A percentile compares a stretch with the other conserved stretches of the same genome.
Conservation (phyloP, 2,113 vertebrate genomes). For the Cathartes aura region DNA sequence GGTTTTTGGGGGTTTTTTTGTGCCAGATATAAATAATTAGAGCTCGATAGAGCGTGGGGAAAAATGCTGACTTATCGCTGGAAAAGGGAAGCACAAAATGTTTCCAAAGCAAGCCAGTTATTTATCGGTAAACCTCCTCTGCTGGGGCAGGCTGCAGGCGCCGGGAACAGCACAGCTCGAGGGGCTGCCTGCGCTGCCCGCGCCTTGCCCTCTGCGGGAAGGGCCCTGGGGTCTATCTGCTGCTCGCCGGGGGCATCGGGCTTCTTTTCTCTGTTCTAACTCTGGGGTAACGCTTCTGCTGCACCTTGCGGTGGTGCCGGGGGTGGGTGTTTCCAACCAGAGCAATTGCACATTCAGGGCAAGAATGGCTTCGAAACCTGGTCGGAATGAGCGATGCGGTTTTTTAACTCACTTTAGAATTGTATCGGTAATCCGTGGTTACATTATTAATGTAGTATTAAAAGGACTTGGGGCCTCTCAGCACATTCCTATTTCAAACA, state of each 20-base stretch:
- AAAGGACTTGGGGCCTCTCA: background rate
- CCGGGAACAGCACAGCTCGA: background rate
- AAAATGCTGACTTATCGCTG: background rate
- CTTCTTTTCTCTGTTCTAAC: background rate
- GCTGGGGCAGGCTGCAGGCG: background rate
- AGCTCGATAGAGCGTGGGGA: background rate
- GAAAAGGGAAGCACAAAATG: background rate
- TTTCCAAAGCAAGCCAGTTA: background rate
- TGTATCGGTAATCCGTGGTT: background rate
- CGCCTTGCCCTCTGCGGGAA: background rate
- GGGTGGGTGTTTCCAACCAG: background rate
- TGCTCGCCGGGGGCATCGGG: background rate
- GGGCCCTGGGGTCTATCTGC: background rate
- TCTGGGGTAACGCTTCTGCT: accelerated
- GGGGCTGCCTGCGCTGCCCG: background rate
- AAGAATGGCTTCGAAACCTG: background rate
- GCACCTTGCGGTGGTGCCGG: background rate
- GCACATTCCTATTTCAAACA: constrained; percentile 28
- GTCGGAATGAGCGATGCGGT: accelerated
- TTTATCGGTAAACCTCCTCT: background rate
- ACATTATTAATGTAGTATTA: background rate
- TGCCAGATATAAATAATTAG: background rate
- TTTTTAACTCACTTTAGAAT: background rate
- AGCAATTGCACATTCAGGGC: background rate
- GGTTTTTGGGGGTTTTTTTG: too few species aligned